Percentiles rank a stretch among this genome's conserved stretches.
These are phyloP conservation scores for Polypterus bichir DNA, from an alignment of 2,113 vertebrate species.

Conservation along the genomic window DNA sequence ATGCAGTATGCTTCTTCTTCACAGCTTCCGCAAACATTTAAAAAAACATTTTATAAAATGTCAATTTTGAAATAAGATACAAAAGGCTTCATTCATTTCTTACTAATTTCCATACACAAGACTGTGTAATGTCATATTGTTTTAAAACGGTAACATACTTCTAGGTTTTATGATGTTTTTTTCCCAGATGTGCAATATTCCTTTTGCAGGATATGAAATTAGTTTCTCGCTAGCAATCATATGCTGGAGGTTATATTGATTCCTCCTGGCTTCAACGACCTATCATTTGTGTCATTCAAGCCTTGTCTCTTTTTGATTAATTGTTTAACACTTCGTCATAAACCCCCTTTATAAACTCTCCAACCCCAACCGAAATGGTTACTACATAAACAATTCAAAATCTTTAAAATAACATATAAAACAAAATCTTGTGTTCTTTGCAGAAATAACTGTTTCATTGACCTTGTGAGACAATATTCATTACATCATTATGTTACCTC, in stretches of 20 bases:
- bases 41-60: too few species aligned
- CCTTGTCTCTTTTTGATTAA: constrained; percentile 57
- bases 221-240: constrained; percentile 14
- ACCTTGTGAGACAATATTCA: constrained; percentile 64
- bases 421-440: constrained; percentile 13
- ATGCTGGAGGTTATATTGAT: constrained; percentile 37
- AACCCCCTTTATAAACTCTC: constrained; percentile 11
- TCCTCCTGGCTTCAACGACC: constrained; percentile 37
- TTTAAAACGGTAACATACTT: constrained; percentile 43
- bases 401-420: background rate
- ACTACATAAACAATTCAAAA: too few species aligned
- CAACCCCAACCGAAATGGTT: background rate
- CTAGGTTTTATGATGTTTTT: constrained; percentile 41
- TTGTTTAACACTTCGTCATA: constrained; percentile 33
- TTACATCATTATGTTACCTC: constrained; percentile 72
- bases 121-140: constrained; percentile 26
- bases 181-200: background rate
- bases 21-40: too few species aligned
- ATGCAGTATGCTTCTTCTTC: too few species aligned
- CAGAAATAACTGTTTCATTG: constrained; percentile 31
- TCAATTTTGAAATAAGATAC: too few species aligned
- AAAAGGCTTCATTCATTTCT: too few species aligned
- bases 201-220: background rate
- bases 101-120: too few species aligned
- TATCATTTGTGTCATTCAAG: constrained; percentile 45